These are phyloP conservation scores for Eumaeus atala DNA, from an alignment of 1,140 invertebrate species.

Conservation along the genomic window DNA sequence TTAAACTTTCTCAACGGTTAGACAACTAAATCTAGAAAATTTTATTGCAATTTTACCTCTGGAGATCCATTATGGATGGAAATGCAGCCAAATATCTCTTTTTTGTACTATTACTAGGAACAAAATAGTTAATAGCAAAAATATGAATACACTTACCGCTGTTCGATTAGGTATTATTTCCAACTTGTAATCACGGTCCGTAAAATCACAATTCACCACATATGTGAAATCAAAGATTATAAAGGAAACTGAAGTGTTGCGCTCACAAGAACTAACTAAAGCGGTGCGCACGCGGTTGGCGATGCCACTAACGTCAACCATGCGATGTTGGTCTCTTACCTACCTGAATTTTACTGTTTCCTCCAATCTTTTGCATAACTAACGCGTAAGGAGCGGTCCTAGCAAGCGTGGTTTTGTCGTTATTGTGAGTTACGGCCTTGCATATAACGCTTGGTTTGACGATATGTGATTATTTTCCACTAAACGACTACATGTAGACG, in stretches of 20 bases:
- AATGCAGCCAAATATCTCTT: too few species aligned
- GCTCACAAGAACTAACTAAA: constrained; percentile 40
- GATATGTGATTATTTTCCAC: constrained; percentile 17
- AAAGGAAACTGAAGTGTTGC: constrained; percentile 25
- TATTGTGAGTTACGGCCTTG: constrained; percentile 27
- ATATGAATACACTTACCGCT: too few species aligned
- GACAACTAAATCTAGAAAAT: too few species aligned
- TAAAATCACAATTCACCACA: too few species aligned
- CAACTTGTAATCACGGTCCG: too few species aligned
- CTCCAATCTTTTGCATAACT: neutral
- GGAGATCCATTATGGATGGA: too few species aligned
- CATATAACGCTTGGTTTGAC: constrained; percentile 26
- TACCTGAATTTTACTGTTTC: constrained; percentile 24
- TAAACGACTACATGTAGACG: neutral
- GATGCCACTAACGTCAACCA: constrained; percentile 42
- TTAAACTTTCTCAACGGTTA: too few species aligned
- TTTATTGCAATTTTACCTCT: too few species aligned
- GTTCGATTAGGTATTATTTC: too few species aligned
- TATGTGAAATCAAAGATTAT: constrained; percentile 12
- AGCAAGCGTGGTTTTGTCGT: neutral
- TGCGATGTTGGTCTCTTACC: constrained; percentile 27
- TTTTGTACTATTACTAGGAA: too few species aligned
- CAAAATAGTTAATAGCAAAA: too few species aligned
- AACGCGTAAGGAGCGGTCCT: constrained; percentile 5
- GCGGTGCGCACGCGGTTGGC: constrained; percentile 39